Conservation (phyloP, 1,140 invertebrate species). For the Danaus melanippus region DNA sequence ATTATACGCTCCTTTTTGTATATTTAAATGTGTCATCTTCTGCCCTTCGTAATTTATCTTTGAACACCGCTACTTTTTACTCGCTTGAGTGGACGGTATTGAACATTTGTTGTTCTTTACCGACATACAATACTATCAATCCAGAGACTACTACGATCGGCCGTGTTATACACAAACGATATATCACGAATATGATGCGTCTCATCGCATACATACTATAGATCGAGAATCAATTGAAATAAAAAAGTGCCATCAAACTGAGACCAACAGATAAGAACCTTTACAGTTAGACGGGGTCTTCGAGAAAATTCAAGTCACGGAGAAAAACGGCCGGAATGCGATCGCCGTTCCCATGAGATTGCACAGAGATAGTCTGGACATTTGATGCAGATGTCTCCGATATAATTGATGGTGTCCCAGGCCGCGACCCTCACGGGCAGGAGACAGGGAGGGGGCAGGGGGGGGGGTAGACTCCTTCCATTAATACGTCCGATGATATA, state of each 20-base stretch:
- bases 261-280: background rate
- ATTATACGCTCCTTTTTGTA: slow-evolving; percentile 18
- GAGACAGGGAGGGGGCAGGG: background rate
- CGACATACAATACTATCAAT: no score
- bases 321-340: slow-evolving; percentile 14
- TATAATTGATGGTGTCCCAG: slow-evolving; percentile 12
- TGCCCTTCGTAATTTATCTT: slow-evolving; percentile 10
- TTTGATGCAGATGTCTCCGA: slow-evolving; percentile 5
- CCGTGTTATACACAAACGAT: no score
- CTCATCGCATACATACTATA: no score
- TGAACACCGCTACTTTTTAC: slow-evolving; percentile 12
- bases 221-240: no score
- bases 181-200: no score
- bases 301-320: slow-evolving; percentile 16
- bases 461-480: background rate
- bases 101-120: background rate
- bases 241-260: no score
- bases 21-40: slow-evolving; percentile 11
- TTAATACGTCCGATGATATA: background rate
- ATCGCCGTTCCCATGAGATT: slow-evolving; percentile 14
- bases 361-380: slow-evolving; percentile 1
- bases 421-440: slow-evolving; percentile 7
- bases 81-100: slow-evolving; percentile 5
- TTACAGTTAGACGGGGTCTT: slow-evolving; percentile 2
- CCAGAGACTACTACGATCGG: no score